phyloP scores from a whole-genome alignment of 2,113 vertebrate genomes.

The Heterochromis multidens region DNA sequence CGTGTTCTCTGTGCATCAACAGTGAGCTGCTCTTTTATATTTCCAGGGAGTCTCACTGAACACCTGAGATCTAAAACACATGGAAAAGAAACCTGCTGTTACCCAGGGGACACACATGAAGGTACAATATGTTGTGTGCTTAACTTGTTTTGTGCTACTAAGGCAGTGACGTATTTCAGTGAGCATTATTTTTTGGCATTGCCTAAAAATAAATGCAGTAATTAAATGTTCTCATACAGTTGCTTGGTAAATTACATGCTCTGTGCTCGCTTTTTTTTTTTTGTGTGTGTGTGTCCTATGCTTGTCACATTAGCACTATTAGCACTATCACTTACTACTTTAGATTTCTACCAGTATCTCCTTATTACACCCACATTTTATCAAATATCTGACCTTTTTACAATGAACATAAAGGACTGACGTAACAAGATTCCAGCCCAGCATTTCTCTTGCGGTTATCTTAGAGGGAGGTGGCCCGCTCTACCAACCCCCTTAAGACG shows the following conservation, averaged over 20 bases:
- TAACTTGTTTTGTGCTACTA: neutral
- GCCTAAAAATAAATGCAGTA: neutral
- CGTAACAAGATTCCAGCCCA: neutral
- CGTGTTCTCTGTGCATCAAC: neutral
- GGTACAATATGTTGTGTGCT: conserved; percentile 54
- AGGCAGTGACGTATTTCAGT: neutral
- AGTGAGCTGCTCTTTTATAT: neutral
- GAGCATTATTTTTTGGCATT: neutral
- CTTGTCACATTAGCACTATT: neutral
- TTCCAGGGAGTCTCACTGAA: conserved; percentile 85
- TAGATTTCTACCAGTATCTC: neutral
- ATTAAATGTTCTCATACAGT: neutral
- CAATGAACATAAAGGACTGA: neutral
- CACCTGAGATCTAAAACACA: conserved; percentile 87
- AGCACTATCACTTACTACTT: neutral
- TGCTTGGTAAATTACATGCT: neutral
- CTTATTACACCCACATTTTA: neutral
- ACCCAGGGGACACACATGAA: conserved; percentile 80
- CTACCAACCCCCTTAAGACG: neutral
- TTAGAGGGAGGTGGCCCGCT: neutral
- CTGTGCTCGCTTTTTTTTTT: neutral
- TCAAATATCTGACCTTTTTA: neutral
- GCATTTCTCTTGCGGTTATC: neutral
- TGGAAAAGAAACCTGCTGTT: conserved; percentile 76
- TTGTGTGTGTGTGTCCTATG: neutral